Evolutionary conservation across 2,797 vertebrate genomes (phyloP).

Genomic region (Micrastur ruficollis): DNA sequence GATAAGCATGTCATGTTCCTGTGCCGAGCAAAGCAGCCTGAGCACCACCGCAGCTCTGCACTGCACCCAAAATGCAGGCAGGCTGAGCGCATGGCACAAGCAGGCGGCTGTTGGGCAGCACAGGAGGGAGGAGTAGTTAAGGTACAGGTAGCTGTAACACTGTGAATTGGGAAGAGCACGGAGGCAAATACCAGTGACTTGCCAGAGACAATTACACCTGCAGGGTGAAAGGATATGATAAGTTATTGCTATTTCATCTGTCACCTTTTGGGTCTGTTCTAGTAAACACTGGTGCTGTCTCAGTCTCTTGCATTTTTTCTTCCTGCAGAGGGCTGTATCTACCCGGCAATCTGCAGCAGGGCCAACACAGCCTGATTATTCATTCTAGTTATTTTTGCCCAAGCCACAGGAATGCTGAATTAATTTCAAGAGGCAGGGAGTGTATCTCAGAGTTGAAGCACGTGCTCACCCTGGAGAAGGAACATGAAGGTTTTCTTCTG

Average conservation of each 20-base stretch:
- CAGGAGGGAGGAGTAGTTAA: not conserved
- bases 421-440: constrained; percentile 57
- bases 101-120: not conserved
- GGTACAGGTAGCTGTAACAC: not conserved
- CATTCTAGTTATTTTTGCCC: not conserved
- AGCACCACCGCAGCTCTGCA: not conserved
- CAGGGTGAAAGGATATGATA: not conserved
- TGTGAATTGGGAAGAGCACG: not conserved
- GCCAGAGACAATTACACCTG: not conserved
- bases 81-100: not conserved
- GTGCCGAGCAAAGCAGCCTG: not conserved
- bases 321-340: constrained; percentile 72
- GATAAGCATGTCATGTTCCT: not conserved
- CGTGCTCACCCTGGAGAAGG: not conserved
- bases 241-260: not conserved
- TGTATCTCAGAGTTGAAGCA: constrained; percentile 41
- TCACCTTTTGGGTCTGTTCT: not conserved
- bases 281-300: not conserved
- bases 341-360: constrained; percentile 41
- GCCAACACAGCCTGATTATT: not conserved
- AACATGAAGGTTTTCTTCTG: constrained; percentile 53
- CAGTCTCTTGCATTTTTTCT: not conserved
- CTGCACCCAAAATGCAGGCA: not conserved
- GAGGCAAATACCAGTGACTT: no score
- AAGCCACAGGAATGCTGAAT: constrained; percentile 55